Base-by-base conservation (phyloP, 2,888 invertebrate genomes). In the Pantelozetes paolii region DNA sequence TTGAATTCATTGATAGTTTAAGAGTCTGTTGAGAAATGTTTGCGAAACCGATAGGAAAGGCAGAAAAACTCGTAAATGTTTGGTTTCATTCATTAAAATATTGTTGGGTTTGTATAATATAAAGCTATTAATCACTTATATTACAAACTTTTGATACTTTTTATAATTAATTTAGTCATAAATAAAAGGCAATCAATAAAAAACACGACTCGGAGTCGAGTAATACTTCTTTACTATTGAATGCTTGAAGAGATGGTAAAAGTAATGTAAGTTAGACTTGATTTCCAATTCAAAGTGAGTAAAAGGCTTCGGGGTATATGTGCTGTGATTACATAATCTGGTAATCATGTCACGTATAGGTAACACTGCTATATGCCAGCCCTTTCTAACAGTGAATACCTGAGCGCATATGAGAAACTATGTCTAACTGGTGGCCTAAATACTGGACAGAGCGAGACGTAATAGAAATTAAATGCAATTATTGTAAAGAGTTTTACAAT, bases 331-430 rank as follows among this genome's bases (percentile, higher is more conserved):
- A 64, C 40, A 40, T 64, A 64, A 64, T 64, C 64, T 36, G 32
- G 64, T 64, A 64, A 64, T 64, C 64, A 64, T 64, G 64, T 64
- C 64, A 64, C 64, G 64, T 64, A 32, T 64, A 64, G 40, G 64
- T 64, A 64, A 36, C 64, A 64, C 36, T 64, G 40, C 30, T 30
- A 59, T 59, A 30, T 8, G n/a, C 59, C 28, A 30, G 59, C 15
- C 59, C 28, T 6, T 13, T 2, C 20, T 8, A 20, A 20, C 28
- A 59, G 13, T n/a, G 2, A 64, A 64, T 36, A 36, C 13, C 13
- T 64, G 64, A n/a, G 40, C 59, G 18, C 20, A n/a, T 64, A 64
- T 64, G 64, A 64, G 64, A 64, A 64, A 64, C 36, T 64, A 64
- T 64, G 64, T 64, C 64, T 64, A 64, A 64, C 64, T 36, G 64